Evolutionary conservation across 1,140 invertebrate genomes (phyloP), one percentile per base, ranked within the genome.

Genomic region (Telenomus remus): DNA sequence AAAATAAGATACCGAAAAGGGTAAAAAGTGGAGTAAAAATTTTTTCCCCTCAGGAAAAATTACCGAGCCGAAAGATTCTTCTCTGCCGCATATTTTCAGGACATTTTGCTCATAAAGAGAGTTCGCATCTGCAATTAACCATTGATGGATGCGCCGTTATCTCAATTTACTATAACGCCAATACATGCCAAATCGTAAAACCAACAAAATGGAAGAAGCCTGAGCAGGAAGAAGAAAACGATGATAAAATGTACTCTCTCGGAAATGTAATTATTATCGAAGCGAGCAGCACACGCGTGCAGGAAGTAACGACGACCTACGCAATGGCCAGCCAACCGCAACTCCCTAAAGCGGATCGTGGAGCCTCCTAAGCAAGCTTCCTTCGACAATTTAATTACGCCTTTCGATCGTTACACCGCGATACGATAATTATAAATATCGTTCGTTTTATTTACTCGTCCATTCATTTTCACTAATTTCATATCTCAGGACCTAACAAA

Each of bases 291-390:
- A 64, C 51, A 65, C 71, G 65, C 79, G 53, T 72, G 54, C 75
- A 77, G 76, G 76, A 80, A 76, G 60, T 66, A 73, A 63, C 43
- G 78, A 66, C 71, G 69, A 73, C 76, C 72, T 71, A 74, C 72
- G 73, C 76, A 71, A 79, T 73, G 76, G 65, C 65, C 76, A 71
- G 76, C 79, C 69, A 80, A 80, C 72, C 79, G 73, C 73, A 63
- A 64, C 79, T 73, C 76, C 79, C 79, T 76, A 80, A 80, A 80
- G 76, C 76, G 76, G 76, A 80, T 80, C 79, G 64, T 35, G 54
- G 68, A 76, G 49, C 69, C 76, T 73, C 57, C 72, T 72, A 73
- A 66, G 69, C 61, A 39, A 76, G 71, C 76, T 78, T 80, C 61
- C 79, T 79, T 74, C 73, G 76, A 76, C 69, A 75, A 76, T 72